These are phyloP conservation scores for Anthopleura sola DNA, from an alignment of 64 coral and sea anemone species.

Conservation along the genomic window DNA sequence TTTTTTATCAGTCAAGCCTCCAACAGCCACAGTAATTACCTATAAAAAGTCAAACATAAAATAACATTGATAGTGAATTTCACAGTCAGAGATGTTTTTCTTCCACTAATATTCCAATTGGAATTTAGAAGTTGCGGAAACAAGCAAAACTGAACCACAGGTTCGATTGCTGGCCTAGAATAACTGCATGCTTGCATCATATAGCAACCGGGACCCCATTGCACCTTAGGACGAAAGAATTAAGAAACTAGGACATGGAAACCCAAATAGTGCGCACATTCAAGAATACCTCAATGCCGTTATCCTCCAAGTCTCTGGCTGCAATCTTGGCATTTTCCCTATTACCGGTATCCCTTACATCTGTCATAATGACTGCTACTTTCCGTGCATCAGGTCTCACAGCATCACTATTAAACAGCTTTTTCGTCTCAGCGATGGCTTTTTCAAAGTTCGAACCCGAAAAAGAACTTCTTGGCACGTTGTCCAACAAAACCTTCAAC, in stretches of 20 bases:
- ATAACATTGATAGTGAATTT: too few species aligned
- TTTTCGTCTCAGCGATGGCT: conserved; percentile 43
- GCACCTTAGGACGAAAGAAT: too few species aligned
- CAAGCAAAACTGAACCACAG: too few species aligned
- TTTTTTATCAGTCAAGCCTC: conserved; percentile 27
- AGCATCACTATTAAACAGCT: conserved; percentile 49
- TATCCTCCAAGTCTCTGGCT: conserved; percentile 38
- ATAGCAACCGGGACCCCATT: too few species aligned
- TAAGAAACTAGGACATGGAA: too few species aligned
- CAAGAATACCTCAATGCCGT: conserved; percentile 16
- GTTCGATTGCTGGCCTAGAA: too few species aligned
- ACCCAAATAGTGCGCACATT: background rate
- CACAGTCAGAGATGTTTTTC: too few species aligned
- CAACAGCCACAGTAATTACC: conserved; percentile 80
- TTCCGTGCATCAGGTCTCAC: conserved; percentile 60
- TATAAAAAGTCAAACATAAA: background rate
- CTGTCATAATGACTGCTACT: conserved; percentile 52
- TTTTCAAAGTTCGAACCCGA: conserved; percentile 51
- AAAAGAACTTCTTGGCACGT: conserved; percentile 21
- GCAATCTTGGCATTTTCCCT: conserved; percentile 28
- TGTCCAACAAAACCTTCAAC: conserved; percentile 25
- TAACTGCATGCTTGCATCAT: too few species aligned
- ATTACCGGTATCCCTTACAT: conserved; percentile 39
- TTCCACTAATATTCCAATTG: too few species aligned
- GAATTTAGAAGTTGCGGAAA: too few species aligned